A percentile compares a stretch with the other conserved stretches of the same genome.
Conservation (phyloP, 2,113 vertebrate genomes). For the Sprattus sprattus region DNA sequence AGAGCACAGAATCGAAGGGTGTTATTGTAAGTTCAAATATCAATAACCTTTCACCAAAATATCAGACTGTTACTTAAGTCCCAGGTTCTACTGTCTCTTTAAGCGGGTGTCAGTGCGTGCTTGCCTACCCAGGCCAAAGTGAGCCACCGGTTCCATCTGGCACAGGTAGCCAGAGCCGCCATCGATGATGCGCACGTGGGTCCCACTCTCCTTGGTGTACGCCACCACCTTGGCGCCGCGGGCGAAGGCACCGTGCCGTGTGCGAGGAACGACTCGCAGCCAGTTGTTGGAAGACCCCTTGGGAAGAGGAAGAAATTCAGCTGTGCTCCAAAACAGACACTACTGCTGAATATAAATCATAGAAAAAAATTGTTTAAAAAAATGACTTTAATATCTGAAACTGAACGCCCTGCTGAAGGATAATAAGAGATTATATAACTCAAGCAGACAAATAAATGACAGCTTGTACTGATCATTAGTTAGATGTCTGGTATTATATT, state of each 20-base stretch:
- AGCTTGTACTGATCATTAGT: too few relatives aligned
- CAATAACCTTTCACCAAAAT: background rate
- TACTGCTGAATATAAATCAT: background rate
- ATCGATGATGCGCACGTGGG: conserved; percentile 85
- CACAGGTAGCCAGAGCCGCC: conserved; percentile 91
- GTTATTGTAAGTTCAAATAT: too few relatives aligned
- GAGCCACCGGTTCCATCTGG: conserved; percentile 91
- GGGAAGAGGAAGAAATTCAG: background rate
- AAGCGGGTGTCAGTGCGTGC: background rate
- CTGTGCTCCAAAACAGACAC: background rate
- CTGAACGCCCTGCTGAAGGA: background rate
- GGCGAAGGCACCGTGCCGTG: conserved; percentile 85
- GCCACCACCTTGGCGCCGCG: conserved; percentile 86
- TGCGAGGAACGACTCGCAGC: conserved; percentile 88
- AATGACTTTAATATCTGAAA: too few relatives aligned
- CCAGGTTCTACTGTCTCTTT: background rate
- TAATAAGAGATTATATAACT: too few relatives aligned
- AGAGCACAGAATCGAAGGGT: too few relatives aligned
- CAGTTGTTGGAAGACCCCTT: conserved; percentile 87
- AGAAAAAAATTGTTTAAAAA: too few relatives aligned
- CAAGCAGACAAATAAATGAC: too few relatives aligned
- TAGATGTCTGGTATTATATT: background rate
- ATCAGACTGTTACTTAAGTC: background rate
- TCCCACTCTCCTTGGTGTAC: conserved; percentile 81
- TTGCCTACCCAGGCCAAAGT: conserved; percentile 85